Evolutionary conservation across 2,113 vertebrate genomes (phyloP).

Genomic region (Macrotis lagotis): DNA sequence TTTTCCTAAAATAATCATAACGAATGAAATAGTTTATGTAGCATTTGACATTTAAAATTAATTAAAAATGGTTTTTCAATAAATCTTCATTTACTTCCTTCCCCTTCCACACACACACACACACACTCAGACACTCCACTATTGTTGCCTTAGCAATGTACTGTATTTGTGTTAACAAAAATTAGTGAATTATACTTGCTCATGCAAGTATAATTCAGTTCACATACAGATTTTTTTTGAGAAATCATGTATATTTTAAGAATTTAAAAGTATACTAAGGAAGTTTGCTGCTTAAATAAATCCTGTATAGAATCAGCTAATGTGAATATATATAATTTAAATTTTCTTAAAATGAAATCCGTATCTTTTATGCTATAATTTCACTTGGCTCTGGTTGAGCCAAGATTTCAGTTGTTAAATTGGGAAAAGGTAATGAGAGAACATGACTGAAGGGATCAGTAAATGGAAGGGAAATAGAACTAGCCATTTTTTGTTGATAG

Average conservation of each 20-base stretch:
- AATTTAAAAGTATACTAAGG: background rate
- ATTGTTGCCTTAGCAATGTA: background rate
- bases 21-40: background rate
- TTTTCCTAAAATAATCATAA: background rate
- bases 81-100: background rate
- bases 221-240: background rate
- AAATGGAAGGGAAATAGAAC: background rate
- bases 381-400: background rate
- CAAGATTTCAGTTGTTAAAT: background rate
- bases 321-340: background rate
- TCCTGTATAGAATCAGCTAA: background rate
- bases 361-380: background rate
- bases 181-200: background rate
- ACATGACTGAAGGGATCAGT: background rate
- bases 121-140: background rate
- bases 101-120: too few species aligned
- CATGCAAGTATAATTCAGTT: background rate
- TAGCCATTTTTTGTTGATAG: background rate
- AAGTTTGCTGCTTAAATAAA: background rate
- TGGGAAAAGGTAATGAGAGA: background rate
- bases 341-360: constrained; percentile 34
- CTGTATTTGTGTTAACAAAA: background rate
- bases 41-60: background rate
- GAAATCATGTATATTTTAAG: background rate
- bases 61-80: background rate